These are phyloP conservation scores for Holacanthus passer DNA, from an alignment of 2,113 vertebrate species.

Conservation along the genomic window DNA sequence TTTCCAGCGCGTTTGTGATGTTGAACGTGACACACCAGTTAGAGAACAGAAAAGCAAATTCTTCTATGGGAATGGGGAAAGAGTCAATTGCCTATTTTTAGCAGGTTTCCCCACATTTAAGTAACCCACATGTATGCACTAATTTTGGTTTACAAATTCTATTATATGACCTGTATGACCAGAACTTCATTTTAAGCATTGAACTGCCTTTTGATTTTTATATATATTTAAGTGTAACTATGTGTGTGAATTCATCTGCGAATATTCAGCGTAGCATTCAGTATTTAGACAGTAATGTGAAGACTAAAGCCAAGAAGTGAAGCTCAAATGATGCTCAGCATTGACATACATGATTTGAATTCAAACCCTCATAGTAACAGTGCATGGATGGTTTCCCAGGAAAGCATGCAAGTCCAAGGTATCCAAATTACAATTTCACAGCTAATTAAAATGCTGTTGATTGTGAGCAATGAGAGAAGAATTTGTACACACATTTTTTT, in stretches of 20 bases:
- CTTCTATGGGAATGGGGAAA: no score
- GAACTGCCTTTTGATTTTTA: background rate
- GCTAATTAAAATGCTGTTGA: conserved; percentile 24
- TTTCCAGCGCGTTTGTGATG: no score
- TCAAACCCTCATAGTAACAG: conserved; percentile 8
- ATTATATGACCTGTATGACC: background rate
- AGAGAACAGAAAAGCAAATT: no score
- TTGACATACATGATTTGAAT: conserved; percentile 8
- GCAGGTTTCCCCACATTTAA: no score
- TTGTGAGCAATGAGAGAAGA: conserved; percentile 10
- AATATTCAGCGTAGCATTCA: background rate
- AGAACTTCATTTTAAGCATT: background rate
- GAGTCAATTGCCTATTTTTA: no score
- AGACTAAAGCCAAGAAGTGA: background rate
- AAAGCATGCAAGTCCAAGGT: conserved; percentile 1
- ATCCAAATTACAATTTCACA: conserved; percentile 46
- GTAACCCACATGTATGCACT: no score
- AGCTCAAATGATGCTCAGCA: background rate
- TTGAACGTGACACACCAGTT: no score
- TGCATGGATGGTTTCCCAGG: conserved; percentile 32
- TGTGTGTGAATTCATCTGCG: background rate
- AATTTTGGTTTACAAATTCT: no score
- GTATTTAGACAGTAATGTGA: background rate
- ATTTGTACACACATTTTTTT: conserved; percentile 37
- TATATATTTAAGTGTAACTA: background rate